Percentiles rank a stretch among this genome's conserved stretches.
phyloP scores from a whole-genome alignment of 2,888 invertebrate species.

The Eristalis pertinax region DNA sequence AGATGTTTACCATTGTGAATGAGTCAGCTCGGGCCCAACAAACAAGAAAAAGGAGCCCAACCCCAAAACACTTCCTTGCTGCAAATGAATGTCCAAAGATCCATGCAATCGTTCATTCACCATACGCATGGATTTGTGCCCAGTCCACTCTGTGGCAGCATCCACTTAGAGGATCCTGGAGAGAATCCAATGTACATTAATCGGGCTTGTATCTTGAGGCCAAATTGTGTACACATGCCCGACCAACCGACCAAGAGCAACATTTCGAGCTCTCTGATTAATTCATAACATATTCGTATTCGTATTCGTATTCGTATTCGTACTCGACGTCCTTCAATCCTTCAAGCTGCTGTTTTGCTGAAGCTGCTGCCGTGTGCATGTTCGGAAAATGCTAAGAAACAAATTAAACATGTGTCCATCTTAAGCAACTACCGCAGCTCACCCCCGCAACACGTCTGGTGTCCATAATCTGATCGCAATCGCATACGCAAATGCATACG shows the following conservation, averaged over 20 bases:
- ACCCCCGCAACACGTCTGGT: background rate
- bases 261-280: conserved; percentile 34
- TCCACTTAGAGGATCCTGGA: background rate
- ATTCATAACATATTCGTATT: conserved; percentile 40
- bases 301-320: conserved; percentile 17
- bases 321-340: background rate
- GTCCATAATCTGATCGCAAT: conserved; percentile 37
- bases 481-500: conserved; percentile 15
- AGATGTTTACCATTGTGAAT: background rate
- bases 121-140: background rate
- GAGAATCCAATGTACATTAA: conserved; percentile 26
- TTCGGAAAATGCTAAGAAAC: conserved; percentile 38
- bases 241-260: background rate
- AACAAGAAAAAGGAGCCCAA: background rate
- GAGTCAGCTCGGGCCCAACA: background rate
- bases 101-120: background rate
- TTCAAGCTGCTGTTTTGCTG: background rate
- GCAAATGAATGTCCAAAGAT: background rate
- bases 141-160: background rate
- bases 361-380: conserved; percentile 6
- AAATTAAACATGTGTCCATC: conserved; percentile 61
- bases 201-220: conserved; percentile 34
- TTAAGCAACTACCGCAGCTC: background rate
- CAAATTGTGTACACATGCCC: conserved; percentile 27
- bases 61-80: background rate